Base-by-base conservation (phyloP, 1,140 invertebrate genomes). In the Drosophila persimilis region DNA sequence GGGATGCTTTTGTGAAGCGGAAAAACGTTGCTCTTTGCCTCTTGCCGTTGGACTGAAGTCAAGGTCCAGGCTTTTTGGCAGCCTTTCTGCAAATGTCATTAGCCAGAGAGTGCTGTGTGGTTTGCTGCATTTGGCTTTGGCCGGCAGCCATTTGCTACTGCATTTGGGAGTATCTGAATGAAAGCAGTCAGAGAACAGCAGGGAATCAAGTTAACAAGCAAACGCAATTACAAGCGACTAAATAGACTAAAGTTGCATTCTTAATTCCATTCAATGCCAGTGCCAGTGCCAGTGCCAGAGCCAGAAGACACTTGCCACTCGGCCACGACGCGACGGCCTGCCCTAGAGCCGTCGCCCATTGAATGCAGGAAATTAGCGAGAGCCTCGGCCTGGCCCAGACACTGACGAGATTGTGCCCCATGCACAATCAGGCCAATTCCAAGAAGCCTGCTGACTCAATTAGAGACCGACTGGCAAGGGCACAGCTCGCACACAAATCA, bases 151-250 rank as follows among this genome's bases (percentile, higher is more conserved):
- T 57, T 69, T 52, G 24, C 29, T 24, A 46, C 31, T 52, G 47
- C 58, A 80, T 67, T 79, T 56, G 45, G 4, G 4, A 26, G 24
- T 26, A 5, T 64, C 60, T 71, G 65, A 77, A 74, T 70, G 60
- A 69, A 64, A 59, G 15, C 35, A 79, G 55, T 79, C 80, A 79
- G 75, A 75, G 75, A 64, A 48, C 72, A 60, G 45, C 60, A 48
- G 46, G 56, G 45, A 86, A 75, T 81, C 64, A 29, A 78, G 67
- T 86, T 81, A 78, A 67, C 73, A 70, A 67, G 81, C 57, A 74
- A 76, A 85, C 81, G 83, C 74, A 85, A 85, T 85, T 85, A 86
- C 65, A 62, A 67, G 65, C 65, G 59, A 74, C 81, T 86, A 86
- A 86, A 81, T 74, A 85, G 86, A 85, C 81, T 74, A 20, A 64